A percentile compares a stretch with the other conserved stretches of the same genome.
Conservation (phyloP, 1,140 invertebrate genomes). For the Arctopsyche grandis region DNA sequence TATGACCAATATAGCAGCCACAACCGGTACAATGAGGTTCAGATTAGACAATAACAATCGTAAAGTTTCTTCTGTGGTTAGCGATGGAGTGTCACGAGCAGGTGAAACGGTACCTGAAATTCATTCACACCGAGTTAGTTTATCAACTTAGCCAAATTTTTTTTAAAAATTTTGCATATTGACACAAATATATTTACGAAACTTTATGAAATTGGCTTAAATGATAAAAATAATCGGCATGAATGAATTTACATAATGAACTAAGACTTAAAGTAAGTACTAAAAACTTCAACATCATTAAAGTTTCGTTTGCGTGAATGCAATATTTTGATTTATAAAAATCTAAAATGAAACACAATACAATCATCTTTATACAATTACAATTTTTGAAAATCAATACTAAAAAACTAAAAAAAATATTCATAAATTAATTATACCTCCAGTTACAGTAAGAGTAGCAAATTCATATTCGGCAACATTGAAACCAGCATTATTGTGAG, state of each 20-base stretch:
- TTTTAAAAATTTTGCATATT: background rate
- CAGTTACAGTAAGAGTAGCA: slow-evolving; percentile 91
- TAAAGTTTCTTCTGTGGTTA: slow-evolving; percentile 81
- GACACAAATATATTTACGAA: slow-evolving; percentile 11
- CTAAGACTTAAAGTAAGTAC: background rate
- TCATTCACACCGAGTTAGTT: slow-evolving; percentile 58
- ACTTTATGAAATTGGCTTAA: slow-evolving; percentile 33
- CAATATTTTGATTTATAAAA: background rate
- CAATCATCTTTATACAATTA: background rate
- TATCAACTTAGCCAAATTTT: slow-evolving; percentile 44
- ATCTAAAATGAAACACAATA: background rate
- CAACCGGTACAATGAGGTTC: slow-evolving; percentile 93
- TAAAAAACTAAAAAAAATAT: background rate
- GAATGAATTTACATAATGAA: slow-evolving; percentile 29
- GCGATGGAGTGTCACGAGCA: slow-evolving; percentile 82
- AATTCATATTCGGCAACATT: slow-evolving; percentile 95
- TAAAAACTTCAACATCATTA: slow-evolving; percentile 25
- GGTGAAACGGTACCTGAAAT: slow-evolving; percentile 95
- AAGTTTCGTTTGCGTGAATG: slow-evolving; percentile 23
- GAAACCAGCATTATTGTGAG: slow-evolving; percentile 95
- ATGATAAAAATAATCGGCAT: slow-evolving; percentile 37
- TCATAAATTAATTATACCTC: slow-evolving; percentile 72
- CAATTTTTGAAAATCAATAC: background rate
- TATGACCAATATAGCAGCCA: slow-evolving; percentile 89
- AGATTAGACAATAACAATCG: slow-evolving; percentile 87